phyloP scores from a whole-genome alignment of 2,888 invertebrate genomes.

The Coelinius sp. region DNA sequence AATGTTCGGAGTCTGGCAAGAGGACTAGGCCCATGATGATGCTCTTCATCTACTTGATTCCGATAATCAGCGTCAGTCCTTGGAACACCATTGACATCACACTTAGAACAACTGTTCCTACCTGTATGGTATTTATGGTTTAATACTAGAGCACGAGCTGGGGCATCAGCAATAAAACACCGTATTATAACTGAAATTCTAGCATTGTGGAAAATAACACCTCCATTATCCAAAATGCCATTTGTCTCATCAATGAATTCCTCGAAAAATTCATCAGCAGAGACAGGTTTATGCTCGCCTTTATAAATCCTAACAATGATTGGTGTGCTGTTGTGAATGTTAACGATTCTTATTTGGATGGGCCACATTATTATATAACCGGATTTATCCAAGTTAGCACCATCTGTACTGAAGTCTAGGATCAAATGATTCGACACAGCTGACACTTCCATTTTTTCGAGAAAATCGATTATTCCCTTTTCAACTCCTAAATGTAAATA shows the following conservation, averaged over 20 bases:
- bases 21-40: neutral
- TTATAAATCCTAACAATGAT: neutral
- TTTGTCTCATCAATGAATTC: neutral
- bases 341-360: neutral
- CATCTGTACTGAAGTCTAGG: neutral
- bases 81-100: no score
- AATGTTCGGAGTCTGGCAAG: neutral
- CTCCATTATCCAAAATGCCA: neutral
- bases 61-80: no score
- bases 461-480: neutral
- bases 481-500: constrained; percentile 32
- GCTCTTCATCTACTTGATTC: no score
- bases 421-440: neutral
- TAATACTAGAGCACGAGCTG: no score
- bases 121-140: no score
- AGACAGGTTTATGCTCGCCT: neutral
- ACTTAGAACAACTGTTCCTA: no score
- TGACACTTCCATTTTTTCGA: neutral
- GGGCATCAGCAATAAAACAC: no score
- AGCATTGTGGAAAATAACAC: neutral
- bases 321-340: neutral
- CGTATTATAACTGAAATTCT: neutral
- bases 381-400: neutral
- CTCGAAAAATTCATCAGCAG: neutral
- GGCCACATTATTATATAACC: neutral